Conservation (phyloP, 2,113 vertebrate genomes). For the Dasyurus viverrinus region DNA sequence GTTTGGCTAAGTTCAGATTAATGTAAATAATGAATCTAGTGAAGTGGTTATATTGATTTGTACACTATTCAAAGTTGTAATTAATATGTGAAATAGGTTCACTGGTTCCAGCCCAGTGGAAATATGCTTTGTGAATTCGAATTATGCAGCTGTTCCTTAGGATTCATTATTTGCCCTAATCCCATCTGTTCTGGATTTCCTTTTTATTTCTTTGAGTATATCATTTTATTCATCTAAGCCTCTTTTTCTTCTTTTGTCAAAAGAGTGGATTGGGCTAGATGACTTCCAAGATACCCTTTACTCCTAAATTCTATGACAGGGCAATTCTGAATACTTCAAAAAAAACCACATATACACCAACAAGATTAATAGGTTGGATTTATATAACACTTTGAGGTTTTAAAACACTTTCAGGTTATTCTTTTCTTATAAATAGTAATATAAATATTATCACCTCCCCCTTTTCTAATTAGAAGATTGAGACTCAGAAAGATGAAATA, state of each 20-base stretch:
- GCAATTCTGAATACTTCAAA: background rate
- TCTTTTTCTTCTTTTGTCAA: background rate
- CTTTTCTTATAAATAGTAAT: background rate
- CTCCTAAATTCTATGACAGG: background rate
- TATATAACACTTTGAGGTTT: background rate
- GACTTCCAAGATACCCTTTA: background rate
- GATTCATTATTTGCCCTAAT: background rate
- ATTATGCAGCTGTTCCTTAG: background rate
- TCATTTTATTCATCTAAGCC: too few species aligned
- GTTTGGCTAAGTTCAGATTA: background rate
- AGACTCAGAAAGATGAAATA: background rate
- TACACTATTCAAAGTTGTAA: background rate
- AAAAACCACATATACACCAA: background rate
- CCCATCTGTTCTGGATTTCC: background rate
- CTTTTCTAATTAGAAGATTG: background rate
- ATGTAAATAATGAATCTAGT: background rate
- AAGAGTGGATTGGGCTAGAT: background rate
- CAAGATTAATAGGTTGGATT: background rate
- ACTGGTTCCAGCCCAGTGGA: background rate
- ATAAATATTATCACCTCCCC: background rate
- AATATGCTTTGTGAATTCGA: background rate
- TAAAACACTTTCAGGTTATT: background rate
- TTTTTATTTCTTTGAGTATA: background rate
- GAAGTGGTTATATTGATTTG: background rate
- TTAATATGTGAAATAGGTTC: background rate